These are phyloP conservation scores for Artibeus jamaicensis DNA, from an alignment of 2,797 vertebrate species.

Conservation along the genomic window DNA sequence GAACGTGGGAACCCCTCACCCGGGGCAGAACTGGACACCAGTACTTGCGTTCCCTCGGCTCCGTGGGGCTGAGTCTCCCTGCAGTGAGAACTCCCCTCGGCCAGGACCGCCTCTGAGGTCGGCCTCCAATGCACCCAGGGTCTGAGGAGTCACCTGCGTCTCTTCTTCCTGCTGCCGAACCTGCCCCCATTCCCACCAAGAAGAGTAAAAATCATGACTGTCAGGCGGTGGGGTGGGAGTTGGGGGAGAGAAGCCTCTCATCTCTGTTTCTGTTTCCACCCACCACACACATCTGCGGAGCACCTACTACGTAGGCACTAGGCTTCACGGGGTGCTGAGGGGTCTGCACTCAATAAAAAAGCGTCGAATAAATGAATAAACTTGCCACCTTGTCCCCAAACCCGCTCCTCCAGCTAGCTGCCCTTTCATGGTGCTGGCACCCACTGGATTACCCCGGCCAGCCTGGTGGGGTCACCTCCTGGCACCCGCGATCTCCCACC, in stretches of 20 bases:
- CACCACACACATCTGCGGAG: background rate
- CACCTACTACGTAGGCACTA: too few relatives aligned
- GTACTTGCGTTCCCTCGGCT: accelerated
- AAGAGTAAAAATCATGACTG: background rate
- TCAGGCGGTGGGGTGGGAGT: too few relatives aligned
- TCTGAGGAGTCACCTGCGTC: background rate
- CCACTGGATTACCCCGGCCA: background rate
- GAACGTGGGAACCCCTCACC: background rate
- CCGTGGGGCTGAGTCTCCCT: background rate
- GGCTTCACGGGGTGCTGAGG: background rate
- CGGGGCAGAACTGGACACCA: background rate
- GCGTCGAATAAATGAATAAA: background rate
- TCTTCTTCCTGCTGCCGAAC: background rate
- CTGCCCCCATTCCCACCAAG: background rate
- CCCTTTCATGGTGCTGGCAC: background rate
- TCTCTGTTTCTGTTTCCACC: background rate
- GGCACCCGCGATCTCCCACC: background rate
- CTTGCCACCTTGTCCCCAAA: background rate
- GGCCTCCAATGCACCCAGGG: background rate
- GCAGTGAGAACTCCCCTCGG: accelerated
- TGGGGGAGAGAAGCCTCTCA: background rate
- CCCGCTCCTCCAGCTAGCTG: background rate
- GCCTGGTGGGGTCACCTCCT: background rate
- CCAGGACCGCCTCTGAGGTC: background rate
- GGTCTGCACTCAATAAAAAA: background rate